These are phyloP conservation scores for Peromyscus nudipes DNA, from an alignment of 2,797 vertebrate genomes.

Conservation along the genomic window DNA sequence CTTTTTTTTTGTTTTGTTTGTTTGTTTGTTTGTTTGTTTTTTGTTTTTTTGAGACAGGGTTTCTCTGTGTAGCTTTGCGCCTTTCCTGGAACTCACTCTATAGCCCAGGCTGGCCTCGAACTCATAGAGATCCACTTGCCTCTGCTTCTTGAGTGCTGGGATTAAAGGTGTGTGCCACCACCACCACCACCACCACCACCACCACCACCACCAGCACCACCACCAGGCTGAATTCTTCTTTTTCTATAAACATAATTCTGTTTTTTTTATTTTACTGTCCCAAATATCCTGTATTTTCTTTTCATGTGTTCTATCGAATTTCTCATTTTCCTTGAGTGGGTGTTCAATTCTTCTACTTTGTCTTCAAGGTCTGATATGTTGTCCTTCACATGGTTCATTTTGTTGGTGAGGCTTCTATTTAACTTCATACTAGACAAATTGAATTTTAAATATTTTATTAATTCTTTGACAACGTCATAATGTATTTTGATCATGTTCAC, in stretches of 20 bases:
- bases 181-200: no score
- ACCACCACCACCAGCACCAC: no score
- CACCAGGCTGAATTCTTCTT: neutral
- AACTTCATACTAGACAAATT: neutral
- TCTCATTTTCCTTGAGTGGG: neutral
- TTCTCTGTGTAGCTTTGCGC: no score
- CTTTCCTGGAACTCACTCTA: no score
- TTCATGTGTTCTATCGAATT: neutral
- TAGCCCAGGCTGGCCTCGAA: no score
- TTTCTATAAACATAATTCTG: neutral
- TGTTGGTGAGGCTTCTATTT: neutral
- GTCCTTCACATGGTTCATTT: neutral
- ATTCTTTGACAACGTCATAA: neutral
- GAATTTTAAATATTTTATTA: neutral
- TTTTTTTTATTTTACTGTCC: neutral
- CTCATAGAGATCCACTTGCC: no score
- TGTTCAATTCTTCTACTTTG: neutral
- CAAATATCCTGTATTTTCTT: neutral
- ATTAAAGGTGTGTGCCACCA: no score
- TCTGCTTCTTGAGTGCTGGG: no score
- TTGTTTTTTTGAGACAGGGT: no score
- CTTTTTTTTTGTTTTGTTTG: no score
- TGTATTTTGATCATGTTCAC: neutral
- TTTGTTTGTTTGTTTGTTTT: no score
- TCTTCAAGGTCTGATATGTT: neutral